Conservation (phyloP, 2,113 vertebrate genomes). For the Alaudala cheleensis region DNA sequence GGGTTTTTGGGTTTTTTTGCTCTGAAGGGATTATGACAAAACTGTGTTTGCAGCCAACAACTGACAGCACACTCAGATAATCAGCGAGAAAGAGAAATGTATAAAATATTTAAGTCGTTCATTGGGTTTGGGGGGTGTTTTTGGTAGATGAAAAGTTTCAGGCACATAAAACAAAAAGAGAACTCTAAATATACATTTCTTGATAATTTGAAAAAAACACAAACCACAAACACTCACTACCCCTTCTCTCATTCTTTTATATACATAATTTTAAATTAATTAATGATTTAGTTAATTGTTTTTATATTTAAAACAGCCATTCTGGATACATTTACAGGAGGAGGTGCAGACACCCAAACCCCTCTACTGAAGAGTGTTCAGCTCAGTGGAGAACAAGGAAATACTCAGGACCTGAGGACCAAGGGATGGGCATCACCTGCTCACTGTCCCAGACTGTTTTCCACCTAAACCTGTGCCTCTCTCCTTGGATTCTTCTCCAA, state of each 20-base stretch:
- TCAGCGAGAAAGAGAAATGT: not conserved
- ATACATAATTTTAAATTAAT: no score
- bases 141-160: not conserved
- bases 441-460: not conserved
- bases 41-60: not conserved
- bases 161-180: not conserved
- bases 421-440: not conserved
- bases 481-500: not conserved
- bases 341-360: not conserved
- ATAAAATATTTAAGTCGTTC: not conserved
- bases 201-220: not conserved
- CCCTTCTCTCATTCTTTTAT: not conserved
- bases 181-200: not conserved
- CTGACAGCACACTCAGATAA: conserved; percentile 5
- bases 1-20: not conserved
- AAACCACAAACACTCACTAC: not conserved
- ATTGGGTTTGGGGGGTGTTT: not conserved
- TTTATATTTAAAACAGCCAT: not conserved
- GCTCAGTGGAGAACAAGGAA: not conserved
- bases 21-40: conserved; percentile 34
- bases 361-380: rapidly evolving
- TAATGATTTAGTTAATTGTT: not conserved
- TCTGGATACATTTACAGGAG: not conserved
- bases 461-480: no score
- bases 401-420: not conserved